Percentiles rank a stretch among this genome's conserved stretches.
Conservation (phyloP, 2,888 invertebrate genomes). For the Sinopyrophorus schimmeli region DNA sequence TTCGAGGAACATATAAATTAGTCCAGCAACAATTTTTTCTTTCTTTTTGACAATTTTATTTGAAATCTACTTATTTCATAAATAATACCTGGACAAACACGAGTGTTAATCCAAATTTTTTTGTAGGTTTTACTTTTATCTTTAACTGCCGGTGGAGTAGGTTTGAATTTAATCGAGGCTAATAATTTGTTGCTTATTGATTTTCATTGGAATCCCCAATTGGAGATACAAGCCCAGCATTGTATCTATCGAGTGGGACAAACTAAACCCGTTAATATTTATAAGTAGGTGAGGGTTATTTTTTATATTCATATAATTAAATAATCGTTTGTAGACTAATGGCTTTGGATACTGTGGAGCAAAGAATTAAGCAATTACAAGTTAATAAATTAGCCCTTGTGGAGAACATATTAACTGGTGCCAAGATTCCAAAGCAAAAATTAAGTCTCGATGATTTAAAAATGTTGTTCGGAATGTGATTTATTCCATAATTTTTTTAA, state of each 20-base stretch:
- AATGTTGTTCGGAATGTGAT: slow-evolving; percentile 64
- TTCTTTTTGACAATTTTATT: too few species aligned
- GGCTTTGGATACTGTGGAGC: slow-evolving; percentile 85
- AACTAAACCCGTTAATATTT: slow-evolving; percentile 75
- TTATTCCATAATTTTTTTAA: too few species aligned
- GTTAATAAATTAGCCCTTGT: slow-evolving; percentile 78
- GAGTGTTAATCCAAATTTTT: too few species aligned
- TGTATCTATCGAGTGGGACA: slow-evolving; percentile 92
- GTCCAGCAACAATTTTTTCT: too few species aligned
- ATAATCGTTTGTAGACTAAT: slow-evolving; percentile 80
- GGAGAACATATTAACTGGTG: slow-evolving; percentile 74
- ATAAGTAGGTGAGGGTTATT: slow-evolving; percentile 80
- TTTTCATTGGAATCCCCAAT: slow-evolving; percentile 96
- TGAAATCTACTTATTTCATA: too few species aligned
- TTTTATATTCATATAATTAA: too few species aligned
- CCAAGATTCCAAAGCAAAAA: slow-evolving; percentile 65
- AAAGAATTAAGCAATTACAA: slow-evolving; percentile 80
- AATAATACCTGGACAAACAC: too few species aligned
- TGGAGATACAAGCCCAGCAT: slow-evolving; percentile 94
- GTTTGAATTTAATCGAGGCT: slow-evolving; percentile 89
- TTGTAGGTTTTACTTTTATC: slow-evolving; percentile 77
- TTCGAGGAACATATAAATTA: too few species aligned
- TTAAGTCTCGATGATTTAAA: slow-evolving; percentile 80
- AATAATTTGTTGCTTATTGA: slow-evolving; percentile 90
- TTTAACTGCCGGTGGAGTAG: slow-evolving; percentile 91